A percentile compares a stretch with the other conserved stretches of the same genome.
phyloP scores from a whole-genome alignment of 2,797 vertebrate species.

The Synaphobranchus kaupii region DNA sequence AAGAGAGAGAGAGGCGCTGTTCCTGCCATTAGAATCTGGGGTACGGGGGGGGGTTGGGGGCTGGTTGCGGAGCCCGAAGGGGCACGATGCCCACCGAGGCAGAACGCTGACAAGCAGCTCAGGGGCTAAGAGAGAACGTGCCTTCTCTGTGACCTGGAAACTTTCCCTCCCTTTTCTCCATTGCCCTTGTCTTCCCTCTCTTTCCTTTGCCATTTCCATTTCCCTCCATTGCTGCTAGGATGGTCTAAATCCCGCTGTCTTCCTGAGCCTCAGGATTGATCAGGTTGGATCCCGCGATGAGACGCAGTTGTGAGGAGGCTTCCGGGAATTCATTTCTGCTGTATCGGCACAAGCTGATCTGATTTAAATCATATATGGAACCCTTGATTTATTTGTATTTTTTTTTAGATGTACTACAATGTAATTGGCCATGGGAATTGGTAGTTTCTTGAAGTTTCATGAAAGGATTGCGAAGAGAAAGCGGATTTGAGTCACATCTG shows the following conservation, averaged over 20 bases:
- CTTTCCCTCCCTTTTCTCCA: background rate
- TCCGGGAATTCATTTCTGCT: background rate
- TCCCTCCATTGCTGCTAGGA: background rate
- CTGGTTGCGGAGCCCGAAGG: background rate
- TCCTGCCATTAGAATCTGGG: background rate
- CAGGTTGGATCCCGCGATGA: background rate
- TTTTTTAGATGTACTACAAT: background rate
- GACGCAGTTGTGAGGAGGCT: background rate
- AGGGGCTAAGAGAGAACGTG: background rate
- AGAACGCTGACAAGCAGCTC: background rate
- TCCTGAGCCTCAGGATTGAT: background rate
- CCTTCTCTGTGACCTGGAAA: background rate
- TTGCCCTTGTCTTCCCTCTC: background rate
- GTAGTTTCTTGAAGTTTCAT: background rate
- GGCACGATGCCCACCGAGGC: background rate
- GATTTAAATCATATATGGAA: background rate
- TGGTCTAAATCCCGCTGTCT: background rate
- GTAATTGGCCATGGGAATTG: background rate
- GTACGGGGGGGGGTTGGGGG: background rate
- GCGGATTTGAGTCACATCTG: background rate
- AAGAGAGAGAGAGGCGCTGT: background rate
- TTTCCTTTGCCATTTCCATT: background rate
- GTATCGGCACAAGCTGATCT: background rate
- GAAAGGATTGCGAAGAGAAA: background rate
- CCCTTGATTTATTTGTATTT: too few relatives aligned